Evolutionary conservation across 2,888 invertebrate genomes (phyloP), one percentile per base, ranked within the genome.

Genomic region (Volucella bombylans): DNA sequence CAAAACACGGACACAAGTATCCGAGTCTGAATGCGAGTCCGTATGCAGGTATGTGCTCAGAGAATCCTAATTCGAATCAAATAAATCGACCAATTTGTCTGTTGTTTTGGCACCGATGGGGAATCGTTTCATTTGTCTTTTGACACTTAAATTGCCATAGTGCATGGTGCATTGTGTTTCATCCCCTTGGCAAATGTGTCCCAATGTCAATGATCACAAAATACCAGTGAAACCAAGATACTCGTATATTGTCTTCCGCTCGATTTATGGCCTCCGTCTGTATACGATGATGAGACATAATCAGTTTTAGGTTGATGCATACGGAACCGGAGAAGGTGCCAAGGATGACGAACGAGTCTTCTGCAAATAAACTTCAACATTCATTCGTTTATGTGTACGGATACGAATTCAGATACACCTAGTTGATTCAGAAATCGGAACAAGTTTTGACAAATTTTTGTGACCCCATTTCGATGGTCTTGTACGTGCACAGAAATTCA

Each of bases 41-140:
- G 54, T 47, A 14, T 62, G 69, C 68, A 78, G 71, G 78, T 71
- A 55, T 39, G 41, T 45, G 57, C 43, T 31, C 31, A 31, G 6
- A 31, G 31, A 39, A 43, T 71, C 14, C 69, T 54, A 65, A 72
- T 77, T 49, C 49, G 14, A 77, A 77, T 67, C 72, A 72, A 68
- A 71, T 72, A 67, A 43, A 72, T 77, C 38, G 43, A 47, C 65
- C 69, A 61, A 81, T 71, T 76, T 62, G 71, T 55, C 71, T 71
- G 62, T 68, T 72, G 47, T 67, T 67, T 61, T 61, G 31, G 52
- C 43, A 45, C 52, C 47, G 49, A 8, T 41, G 39, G 49, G 38
- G 57, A 18, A 1, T n/a, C 38, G 41, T 49, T 71, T 71, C 43
- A 67, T 61, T 72, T 77, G 77, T 43, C 65, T 77, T 82, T 77